A percentile compares a stretch with the other conserved stretches of the same genome.
Evolutionary conservation across 2,113 vertebrate species (phyloP).

Genomic region (Tylochromis polylepis): DNA sequence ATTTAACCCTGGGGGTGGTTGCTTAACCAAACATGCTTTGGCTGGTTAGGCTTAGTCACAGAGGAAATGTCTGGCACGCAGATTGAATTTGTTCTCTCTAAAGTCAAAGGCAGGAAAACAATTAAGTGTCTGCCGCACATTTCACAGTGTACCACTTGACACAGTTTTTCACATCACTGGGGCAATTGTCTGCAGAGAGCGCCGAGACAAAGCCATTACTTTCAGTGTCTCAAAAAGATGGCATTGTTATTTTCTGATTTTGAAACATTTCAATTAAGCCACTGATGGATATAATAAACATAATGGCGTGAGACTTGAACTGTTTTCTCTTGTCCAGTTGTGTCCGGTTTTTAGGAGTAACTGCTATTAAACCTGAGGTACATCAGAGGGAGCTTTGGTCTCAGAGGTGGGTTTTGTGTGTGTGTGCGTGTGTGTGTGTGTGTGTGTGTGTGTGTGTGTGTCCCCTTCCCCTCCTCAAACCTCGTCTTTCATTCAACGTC

Average conservation of each 20-base stretch:
- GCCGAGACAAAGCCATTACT: conserved; percentile 74
- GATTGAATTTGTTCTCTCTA: conserved; percentile 76
- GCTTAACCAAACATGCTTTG: conserved; percentile 78
- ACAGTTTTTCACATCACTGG: conserved; percentile 77
- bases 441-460: not conserved
- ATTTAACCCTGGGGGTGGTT: conserved; percentile 77
- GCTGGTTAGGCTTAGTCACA: conserved; percentile 74
- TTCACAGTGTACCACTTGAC: conserved; percentile 74
- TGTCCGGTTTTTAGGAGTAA: conserved; percentile 37
- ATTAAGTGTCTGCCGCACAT: conserved; percentile 75
- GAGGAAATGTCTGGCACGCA: conserved; percentile 74
- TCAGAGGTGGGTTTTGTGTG: not conserved
- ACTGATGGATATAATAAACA: conserved; percentile 68
- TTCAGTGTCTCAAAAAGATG: conserved; percentile 62
- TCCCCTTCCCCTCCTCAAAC: conserved; percentile 27
- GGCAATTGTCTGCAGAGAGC: conserved; percentile 74
- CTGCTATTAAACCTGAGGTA: conserved; percentile 43
- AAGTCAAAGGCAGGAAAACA: conserved; percentile 78
- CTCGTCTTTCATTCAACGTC: conserved; percentile 71
- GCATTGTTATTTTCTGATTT: conserved; percentile 70
- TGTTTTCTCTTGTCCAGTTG: conserved; percentile 60
- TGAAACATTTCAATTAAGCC: conserved; percentile 77
- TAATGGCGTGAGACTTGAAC: conserved; percentile 53
- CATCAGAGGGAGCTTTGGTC: conserved; percentile 33
- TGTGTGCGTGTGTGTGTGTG: not conserved